These are phyloP conservation scores for Griposia aprilina DNA, from an alignment of 2,888 invertebrate species.

Conservation along the genomic window DNA sequence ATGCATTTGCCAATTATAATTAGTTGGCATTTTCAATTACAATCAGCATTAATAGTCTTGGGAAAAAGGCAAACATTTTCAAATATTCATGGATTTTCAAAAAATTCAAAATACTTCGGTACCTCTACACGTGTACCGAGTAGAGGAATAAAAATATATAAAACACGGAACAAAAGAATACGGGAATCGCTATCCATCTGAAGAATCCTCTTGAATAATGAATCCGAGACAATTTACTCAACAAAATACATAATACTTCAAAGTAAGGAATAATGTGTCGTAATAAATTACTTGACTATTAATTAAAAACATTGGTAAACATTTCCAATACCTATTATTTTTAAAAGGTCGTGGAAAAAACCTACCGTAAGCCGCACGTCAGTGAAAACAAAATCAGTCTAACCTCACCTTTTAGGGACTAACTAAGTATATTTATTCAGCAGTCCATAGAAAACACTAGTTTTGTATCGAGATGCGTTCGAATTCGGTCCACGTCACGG, in stretches of 20 bases:
- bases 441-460: too few species aligned
- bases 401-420: too few species aligned
- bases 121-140: conserved; percentile 28
- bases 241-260: conserved; percentile 20
- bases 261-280: conserved; percentile 2
- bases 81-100: neutral
- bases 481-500: too few species aligned
- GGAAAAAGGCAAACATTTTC: neutral
- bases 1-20: too few species aligned
- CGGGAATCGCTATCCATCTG: conserved; percentile 58
- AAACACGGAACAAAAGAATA: conserved; percentile 65
- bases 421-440: too few species aligned
- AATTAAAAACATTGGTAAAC: neutral
- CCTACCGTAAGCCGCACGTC: too few species aligned
- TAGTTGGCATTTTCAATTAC: too few species aligned
- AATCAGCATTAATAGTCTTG: too few species aligned
- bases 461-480: too few species aligned
- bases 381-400: too few species aligned
- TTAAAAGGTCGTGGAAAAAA: too few species aligned
- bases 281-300: neutral
- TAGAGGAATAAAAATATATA: too few species aligned
- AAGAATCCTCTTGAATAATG: conserved; percentile 69
- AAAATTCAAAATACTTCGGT: neutral
- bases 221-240: conserved; percentile 60
- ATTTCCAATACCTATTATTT: neutral